Conservation (phyloP, 2,888 invertebrate species). For the Diadegma fenestrale region DNA sequence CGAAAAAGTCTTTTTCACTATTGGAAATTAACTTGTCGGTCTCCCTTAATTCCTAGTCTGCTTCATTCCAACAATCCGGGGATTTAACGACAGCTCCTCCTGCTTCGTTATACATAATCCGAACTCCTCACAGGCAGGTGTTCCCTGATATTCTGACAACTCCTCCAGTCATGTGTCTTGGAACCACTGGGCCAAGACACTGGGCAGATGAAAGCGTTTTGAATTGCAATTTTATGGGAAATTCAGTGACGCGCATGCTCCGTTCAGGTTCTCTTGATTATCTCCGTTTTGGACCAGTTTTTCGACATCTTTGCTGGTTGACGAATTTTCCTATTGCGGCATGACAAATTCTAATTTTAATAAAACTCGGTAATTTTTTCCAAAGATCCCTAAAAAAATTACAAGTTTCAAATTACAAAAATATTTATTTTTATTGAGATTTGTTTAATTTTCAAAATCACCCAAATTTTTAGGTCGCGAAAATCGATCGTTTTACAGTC, state of each 20-base stretch:
- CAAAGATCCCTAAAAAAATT: no score
- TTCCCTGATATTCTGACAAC: slow-evolving; percentile 57
- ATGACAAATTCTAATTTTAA: no score
- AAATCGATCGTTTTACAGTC: no score
- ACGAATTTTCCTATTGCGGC: no score
- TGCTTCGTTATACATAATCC: slow-evolving; percentile 31
- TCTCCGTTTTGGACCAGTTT: slow-evolving; percentile 20
- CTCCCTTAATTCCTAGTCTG: not conserved
- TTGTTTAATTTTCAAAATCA: no score
- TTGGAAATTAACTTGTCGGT: not conserved
- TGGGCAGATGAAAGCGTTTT: slow-evolving; percentile 76
- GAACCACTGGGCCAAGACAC: slow-evolving; percentile 52
- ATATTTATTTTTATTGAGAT: no score
- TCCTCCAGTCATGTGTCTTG: slow-evolving; percentile 61
- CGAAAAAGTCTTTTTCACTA: slow-evolving; percentile 1
- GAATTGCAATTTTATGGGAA: slow-evolving; percentile 82
- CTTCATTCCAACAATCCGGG: not conserved
- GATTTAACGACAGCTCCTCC: not conserved
- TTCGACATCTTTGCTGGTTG: not conserved
- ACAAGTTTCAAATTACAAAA: no score
- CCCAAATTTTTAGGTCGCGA: no score
- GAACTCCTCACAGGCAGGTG: slow-evolving; percentile 80
- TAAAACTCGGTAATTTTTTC: no score
- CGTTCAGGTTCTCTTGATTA: slow-evolving; percentile 38
- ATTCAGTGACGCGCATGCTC: slow-evolving; percentile 75